Conservation (phyloP, 2,113 vertebrate genomes). For the Heterotilapia buettikoferi region DNA sequence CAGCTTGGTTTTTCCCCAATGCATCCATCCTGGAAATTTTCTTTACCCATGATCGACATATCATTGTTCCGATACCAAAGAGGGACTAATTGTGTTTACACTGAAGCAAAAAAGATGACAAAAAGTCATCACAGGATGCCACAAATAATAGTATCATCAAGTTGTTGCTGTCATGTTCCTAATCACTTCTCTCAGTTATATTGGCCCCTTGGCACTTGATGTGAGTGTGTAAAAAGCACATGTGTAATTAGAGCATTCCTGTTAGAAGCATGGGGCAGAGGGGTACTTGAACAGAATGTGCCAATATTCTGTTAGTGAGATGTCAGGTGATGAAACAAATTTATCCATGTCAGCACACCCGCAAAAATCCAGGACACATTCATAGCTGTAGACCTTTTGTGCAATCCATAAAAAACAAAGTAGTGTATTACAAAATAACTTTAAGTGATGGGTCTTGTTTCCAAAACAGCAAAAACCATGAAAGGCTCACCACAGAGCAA, state of each 20-base stretch:
- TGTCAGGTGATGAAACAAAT: not conserved
- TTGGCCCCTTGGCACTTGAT: not conserved
- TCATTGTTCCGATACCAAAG: not conserved
- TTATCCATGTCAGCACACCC: not conserved
- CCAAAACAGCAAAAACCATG: not conserved
- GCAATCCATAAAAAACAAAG: not conserved
- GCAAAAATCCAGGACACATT: not conserved
- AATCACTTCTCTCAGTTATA: not conserved
- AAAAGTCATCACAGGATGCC: not conserved
- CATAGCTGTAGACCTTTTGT: not conserved
- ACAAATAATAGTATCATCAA: not conserved
- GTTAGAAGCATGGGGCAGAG: conserved; percentile 1
- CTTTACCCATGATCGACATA: not conserved
- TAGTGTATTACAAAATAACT: not conserved
- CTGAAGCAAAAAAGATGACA: not conserved
- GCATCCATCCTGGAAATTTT: not conserved
- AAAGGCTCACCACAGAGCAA: not conserved
- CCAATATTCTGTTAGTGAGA: not conserved
- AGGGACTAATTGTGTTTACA: not conserved
- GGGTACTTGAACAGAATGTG: not conserved
- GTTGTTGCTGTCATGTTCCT: fast-evolving
- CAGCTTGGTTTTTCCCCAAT: not conserved
- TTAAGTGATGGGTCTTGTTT: not conserved
- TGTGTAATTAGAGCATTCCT: conserved; percentile 48
- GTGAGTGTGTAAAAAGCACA: conserved; percentile 1